Base-by-base conservation (phyloP, 92 coral and sea anemone genomes). In the Umimayanthus kanabou region DNA sequence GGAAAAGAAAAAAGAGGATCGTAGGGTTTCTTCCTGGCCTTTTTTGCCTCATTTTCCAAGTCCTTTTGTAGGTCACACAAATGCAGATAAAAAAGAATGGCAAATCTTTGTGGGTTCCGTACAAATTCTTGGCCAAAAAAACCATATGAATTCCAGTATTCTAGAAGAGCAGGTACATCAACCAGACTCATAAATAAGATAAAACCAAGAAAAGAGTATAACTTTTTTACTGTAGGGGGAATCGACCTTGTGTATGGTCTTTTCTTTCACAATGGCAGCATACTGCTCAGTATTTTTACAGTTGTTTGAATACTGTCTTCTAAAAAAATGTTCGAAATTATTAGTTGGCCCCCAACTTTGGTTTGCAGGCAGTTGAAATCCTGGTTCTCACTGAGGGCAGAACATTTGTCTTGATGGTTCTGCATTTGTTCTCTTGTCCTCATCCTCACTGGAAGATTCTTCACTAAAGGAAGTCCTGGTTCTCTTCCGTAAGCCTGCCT, bases 1-100 rank as follows among this genome's bases (percentile, higher is more conserved):
- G 77, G 30, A 77, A 82, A 64, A 20, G 39, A 40, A 33, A 67
- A 64, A 82, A 82, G 87, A 67, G 87, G 87, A 69, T 82, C 61
- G 33, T 65, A 82, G 23, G 87, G 77, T 40, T 82, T 77, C 61
- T 82, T 82, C 33, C 87, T 14, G 16, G 75, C 50, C 49, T 9
- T 61, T 58, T 61, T 25, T 53, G n/a, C 13, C 28, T 81, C 85
- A 81, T 61, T 81, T 29, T 58, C 42, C 22, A 47, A 18, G 45
- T 81, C 85, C 73, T 81, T 65, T 9, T 28, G 45, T 23, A 53
- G 73, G 26, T 81, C 75, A 55, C 43, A 81, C 26, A 81, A 64
- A 53, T 55, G 85, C 71, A 81, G 69, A 53, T 25, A 33, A 15
- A 40, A 13, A 58, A 81, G 74, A 82, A 30, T 82, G 64, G 11